A percentile compares a stretch with the other conserved stretches of the same genome.
These are phyloP conservation scores for Drosophila atripex DNA, from an alignment of 2,888 invertebrate genomes.

Conservation along the genomic window DNA sequence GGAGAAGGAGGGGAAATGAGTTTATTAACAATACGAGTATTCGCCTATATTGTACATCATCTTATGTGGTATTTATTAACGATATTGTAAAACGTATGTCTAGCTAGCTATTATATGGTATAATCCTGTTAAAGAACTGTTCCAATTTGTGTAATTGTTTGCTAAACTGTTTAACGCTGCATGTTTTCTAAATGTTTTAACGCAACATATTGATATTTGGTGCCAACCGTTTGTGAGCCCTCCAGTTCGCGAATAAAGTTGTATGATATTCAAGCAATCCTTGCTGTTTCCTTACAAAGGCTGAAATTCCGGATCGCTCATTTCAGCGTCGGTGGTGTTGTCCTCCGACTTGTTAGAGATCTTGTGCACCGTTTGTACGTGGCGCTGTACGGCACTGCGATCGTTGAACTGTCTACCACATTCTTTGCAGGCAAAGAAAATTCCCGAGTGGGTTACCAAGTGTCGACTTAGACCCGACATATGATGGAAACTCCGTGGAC, in stretches of 20 bases:
- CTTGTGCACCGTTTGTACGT: slow-evolving; percentile 83
- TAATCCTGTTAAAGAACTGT: slow-evolving; percentile 51
- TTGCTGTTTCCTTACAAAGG: not conserved
- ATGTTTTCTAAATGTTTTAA: slow-evolving; percentile 48
- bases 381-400: slow-evolving; percentile 89
- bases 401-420: slow-evolving; percentile 89
- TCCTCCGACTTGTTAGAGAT: slow-evolving; percentile 31
- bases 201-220: slow-evolving; percentile 38
- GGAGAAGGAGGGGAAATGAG: slow-evolving; percentile 28
- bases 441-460: slow-evolving; percentile 87
- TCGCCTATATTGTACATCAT: slow-evolving; percentile 54
- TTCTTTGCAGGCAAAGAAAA: slow-evolving; percentile 87
- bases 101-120: slow-evolving; percentile 51
- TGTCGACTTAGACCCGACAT: slow-evolving; percentile 89
- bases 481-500: slow-evolving; percentile 85
- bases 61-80: slow-evolving; percentile 61
- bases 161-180: slow-evolving; percentile 46
- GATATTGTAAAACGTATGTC: slow-evolving; percentile 60
- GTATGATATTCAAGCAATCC: slow-evolving; percentile 30
- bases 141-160: slow-evolving; percentile 50
- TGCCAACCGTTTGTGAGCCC: slow-evolving; percentile 56
- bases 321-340: slow-evolving; percentile 31
- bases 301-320: slow-evolving; percentile 14
- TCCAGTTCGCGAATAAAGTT: slow-evolving; percentile 57
- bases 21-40: slow-evolving; percentile 54